Conservation (phyloP, 2,888 invertebrate genomes). For the Scaptomyza tumidula region DNA sequence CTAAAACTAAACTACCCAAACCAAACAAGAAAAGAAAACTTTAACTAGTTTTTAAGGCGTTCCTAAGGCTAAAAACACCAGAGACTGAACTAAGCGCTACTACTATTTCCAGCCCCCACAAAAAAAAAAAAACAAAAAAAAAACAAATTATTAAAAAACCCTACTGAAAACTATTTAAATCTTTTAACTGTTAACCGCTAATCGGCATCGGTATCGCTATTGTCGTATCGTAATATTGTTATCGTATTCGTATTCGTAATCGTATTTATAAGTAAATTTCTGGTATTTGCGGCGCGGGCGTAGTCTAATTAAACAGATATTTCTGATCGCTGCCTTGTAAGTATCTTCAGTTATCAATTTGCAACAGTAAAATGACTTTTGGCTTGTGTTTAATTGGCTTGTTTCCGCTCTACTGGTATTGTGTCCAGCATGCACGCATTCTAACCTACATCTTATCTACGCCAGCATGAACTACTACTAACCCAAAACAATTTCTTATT, state of each 20-base stretch:
- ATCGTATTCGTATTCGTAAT: slow-evolving; percentile 38
- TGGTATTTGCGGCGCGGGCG: slow-evolving; percentile 54
- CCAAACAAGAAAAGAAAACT: slow-evolving; percentile 70
- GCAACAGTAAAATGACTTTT: slow-evolving; percentile 16
- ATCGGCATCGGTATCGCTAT: slow-evolving; percentile 29
- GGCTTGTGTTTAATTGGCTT: slow-evolving; percentile 53
- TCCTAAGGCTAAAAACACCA: slow-evolving; percentile 69
- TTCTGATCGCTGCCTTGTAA: slow-evolving; percentile 50
- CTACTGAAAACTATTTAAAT: slow-evolving; percentile 4
- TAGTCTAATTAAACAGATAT: slow-evolving; percentile 39
- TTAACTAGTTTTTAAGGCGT: slow-evolving; percentile 70
- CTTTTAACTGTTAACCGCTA: slow-evolving; percentile 32
- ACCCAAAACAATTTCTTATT: neutral
- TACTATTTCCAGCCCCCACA: slow-evolving; percentile 20
- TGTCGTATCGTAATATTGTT: slow-evolving; percentile 8
- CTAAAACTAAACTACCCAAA: slow-evolving; percentile 75
- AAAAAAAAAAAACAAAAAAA: slow-evolving; percentile 10
- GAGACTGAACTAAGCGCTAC: slow-evolving; percentile 74
- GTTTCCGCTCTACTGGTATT: slow-evolving; percentile 36
- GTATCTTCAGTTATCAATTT: slow-evolving; percentile 45
- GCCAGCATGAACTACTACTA: neutral
- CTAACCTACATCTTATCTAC: slow-evolving; percentile 23
- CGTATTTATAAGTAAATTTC: slow-evolving; percentile 34
- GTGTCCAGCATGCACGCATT: slow-evolving; percentile 44
- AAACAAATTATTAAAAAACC: slow-evolving; percentile 6